Evolutionary conservation across 2,113 vertebrate genomes (phyloP).

Genomic region (Notarius lentiginosus): DNA sequence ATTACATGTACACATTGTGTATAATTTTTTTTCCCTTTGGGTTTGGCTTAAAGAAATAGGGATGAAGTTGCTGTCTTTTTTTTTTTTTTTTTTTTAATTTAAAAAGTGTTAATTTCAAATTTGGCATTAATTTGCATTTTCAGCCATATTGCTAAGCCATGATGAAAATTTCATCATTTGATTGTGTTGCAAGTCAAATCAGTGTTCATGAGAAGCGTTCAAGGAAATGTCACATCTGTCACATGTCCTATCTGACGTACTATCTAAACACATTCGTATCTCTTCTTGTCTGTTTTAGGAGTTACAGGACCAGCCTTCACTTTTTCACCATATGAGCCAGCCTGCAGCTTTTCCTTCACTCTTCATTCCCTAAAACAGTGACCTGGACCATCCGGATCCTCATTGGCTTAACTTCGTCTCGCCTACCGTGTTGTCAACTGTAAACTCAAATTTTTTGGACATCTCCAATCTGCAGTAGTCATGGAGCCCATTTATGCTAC

Average conservation of each 20-base stretch:
- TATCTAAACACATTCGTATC: neutral
- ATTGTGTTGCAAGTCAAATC: neutral
- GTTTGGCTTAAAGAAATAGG: neutral
- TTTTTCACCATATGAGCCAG: neutral
- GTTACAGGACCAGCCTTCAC: neutral
- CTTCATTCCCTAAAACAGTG: conserved; percentile 42
- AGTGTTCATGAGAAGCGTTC: neutral
- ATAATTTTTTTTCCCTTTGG: neutral
- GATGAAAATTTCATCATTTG: neutral
- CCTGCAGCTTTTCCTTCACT: neutral
- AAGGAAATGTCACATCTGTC: neutral
- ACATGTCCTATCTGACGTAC: neutral
- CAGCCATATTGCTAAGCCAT: neutral
- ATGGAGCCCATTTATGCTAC: conserved; percentile 76
- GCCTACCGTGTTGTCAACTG: neutral
- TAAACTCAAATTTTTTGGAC: neutral
- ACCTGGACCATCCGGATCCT: neutral
- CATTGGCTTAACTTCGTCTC: neutral
- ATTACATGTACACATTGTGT: neutral
- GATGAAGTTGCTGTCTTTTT: neutral
- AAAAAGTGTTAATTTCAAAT: no score
- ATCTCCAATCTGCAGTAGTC: neutral
- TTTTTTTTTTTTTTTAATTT: no score
- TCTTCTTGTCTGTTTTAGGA: conserved; percentile 7
- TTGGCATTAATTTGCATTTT: no score